Conservation (phyloP, 92 coral and sea anemone species). For the Virgularia gustaviana region DNA sequence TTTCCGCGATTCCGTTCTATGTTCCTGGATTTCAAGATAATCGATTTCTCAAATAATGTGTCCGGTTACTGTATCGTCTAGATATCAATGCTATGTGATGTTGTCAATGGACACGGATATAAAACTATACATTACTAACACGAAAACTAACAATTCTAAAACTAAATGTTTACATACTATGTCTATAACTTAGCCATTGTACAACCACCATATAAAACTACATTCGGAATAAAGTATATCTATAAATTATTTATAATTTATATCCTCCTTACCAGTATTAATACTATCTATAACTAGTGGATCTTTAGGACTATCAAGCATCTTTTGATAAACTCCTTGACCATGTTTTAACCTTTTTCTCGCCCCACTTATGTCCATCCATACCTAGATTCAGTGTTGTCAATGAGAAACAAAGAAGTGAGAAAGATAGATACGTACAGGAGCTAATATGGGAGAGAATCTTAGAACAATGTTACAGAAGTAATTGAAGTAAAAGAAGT, state of each 20-base stretch:
- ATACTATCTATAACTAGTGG: slow-evolving; percentile 61
- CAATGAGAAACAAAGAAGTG: not conserved
- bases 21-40: too few species aligned
- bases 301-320: slow-evolving; percentile 49
- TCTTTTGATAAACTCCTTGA: slow-evolving; percentile 8
- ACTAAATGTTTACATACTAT: too few species aligned
- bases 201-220: not conserved
- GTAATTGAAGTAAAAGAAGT: not conserved
- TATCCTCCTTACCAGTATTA: slow-evolving; percentile 52
- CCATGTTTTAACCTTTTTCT: slow-evolving; percentile 65
- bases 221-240: not conserved
- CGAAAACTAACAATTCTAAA: too few species aligned
- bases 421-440: not conserved
- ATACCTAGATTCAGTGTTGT: slow-evolving; percentile 59
- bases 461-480: not conserved
- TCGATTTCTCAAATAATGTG: too few species aligned
- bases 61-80: too few species aligned
- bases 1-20: too few species aligned
- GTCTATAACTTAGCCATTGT: not conserved
- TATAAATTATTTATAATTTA: not conserved
- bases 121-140: too few species aligned
- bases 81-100: too few species aligned
- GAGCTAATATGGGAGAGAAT: too few species aligned
- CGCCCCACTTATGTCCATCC: slow-evolving; percentile 93
- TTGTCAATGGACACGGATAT: too few species aligned